Conservation (phyloP, 2,113 vertebrate species). For the Ptyas mucosa region DNA sequence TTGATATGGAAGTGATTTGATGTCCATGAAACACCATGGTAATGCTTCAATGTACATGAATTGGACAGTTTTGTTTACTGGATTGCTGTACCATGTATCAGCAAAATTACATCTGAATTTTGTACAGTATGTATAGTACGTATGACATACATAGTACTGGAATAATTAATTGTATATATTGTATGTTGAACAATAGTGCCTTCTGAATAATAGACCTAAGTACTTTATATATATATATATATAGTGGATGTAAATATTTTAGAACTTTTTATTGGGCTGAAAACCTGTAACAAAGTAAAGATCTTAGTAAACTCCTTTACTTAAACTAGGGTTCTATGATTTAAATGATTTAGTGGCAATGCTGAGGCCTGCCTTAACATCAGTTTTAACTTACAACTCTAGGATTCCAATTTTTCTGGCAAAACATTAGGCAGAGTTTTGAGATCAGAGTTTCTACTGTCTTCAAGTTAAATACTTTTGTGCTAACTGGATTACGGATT, state of each 20-base stretch:
- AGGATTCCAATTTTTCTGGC: not conserved
- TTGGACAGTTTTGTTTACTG: not conserved
- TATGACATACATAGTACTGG: not conserved
- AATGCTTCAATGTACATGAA: not conserved
- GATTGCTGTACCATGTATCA: not conserved
- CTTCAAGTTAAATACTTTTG: not conserved
- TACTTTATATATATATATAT: not conserved
- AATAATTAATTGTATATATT: conserved; percentile 4
- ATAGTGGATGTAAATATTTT: not conserved
- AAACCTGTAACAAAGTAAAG: conserved; percentile 12
- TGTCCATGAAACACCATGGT: not conserved
- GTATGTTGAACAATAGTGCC: conserved; percentile 7
- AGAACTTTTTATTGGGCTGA: not conserved
- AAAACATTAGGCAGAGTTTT: not conserved
- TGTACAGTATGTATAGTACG: not conserved
- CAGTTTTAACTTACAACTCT: not conserved
- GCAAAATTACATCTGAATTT: not conserved
- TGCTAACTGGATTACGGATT: not conserved
- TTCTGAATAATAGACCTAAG: not conserved
- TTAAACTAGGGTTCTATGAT: not conserved
- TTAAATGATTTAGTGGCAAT: not conserved
- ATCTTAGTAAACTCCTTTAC: not conserved
- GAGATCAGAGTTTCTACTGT: not conserved
- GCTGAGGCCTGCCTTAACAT: not conserved
- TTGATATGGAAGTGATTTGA: not conserved